Evolutionary conservation across 2,888 invertebrate species (phyloP), one percentile per base, ranked within the genome.

Genomic region (Leucozona laternaria): DNA sequence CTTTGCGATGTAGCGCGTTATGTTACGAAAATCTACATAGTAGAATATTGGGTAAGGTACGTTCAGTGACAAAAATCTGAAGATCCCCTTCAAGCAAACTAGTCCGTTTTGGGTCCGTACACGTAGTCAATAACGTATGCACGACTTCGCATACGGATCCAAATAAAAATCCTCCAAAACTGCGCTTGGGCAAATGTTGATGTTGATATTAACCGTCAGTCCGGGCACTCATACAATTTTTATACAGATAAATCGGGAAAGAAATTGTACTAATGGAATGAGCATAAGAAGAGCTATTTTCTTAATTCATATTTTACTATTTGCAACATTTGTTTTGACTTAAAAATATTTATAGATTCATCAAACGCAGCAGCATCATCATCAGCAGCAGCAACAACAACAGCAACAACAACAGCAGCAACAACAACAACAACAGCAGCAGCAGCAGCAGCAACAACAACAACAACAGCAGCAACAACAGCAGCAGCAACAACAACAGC

Each of bases 371-470:
- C 89, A 89, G 80, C 89, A 90, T 68, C 90, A 90, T 71, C 89
- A 89, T 60, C 89, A 88, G 22, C 89, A 40, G 31, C 90, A 88
- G 45, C 89, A 89, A 79, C 89, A 89, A 77, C 89, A 90, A 60
- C 90, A 90, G 66, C 89, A 89, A 62, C 91, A 91, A 37, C 91
- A 92, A 1, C 91, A 91, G 55, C 89, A 88, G 20, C 89, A 88
- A 22, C 90, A 94, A 89, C 91, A 93, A 88, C 80, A 40, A 34
- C 90, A 88, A 37, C 89, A 89, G 78, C 89, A 89, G 77, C 89
- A 90, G 62, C 90, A 90, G 66, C 89, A 89, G 60, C 92, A 91
- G 37, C 91, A 92, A 1, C 91, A 91, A 53, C 89, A 88, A 22
- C 89, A 88, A 17, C 90, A 94, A 89, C 91, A 93, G 87, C 80